Conservation (phyloP, 2,888 invertebrate genomes). For the Drosophila macrothrix region DNA sequence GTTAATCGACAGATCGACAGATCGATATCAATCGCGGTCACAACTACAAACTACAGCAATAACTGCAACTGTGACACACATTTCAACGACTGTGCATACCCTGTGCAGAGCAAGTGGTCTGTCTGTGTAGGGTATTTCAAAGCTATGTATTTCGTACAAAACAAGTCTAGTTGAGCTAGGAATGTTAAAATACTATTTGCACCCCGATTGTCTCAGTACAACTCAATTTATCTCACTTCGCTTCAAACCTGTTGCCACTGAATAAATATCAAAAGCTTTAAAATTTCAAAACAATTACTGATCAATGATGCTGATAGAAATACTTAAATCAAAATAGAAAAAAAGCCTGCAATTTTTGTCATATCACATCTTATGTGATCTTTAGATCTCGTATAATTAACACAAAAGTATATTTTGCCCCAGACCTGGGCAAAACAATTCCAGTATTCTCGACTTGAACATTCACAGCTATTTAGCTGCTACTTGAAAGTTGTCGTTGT, state of each 20-base stretch:
- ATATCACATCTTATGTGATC: neutral
- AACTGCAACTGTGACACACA: constrained; percentile 27
- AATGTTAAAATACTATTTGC: neutral
- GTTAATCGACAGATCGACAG: constrained; percentile 52
- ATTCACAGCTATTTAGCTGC: neutral
- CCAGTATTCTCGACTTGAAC: neutral
- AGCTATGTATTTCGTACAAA: neutral
- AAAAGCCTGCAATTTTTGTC: neutral
- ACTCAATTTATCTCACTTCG: neutral
- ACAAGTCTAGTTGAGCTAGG: neutral
- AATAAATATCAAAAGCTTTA: neutral
- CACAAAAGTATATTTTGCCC: neutral
- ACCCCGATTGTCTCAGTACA: neutral
- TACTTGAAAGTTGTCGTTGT: constrained; percentile 51
- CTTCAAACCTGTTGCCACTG: neutral
- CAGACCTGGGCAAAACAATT: neutral
- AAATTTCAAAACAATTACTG: neutral
- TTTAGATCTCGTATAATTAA: neutral
- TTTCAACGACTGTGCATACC: constrained; percentile 25
- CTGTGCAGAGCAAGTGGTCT: neutral
- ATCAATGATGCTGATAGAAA: neutral
- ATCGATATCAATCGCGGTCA: constrained; percentile 43
- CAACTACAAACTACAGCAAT: constrained; percentile 11
- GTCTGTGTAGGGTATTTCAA: neutral
- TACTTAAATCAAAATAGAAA: neutral